phyloP scores from a whole-genome alignment of 30 jellyfish, hydroid and myxozoan genomes.

The Haliclystus octoradiatus region DNA sequence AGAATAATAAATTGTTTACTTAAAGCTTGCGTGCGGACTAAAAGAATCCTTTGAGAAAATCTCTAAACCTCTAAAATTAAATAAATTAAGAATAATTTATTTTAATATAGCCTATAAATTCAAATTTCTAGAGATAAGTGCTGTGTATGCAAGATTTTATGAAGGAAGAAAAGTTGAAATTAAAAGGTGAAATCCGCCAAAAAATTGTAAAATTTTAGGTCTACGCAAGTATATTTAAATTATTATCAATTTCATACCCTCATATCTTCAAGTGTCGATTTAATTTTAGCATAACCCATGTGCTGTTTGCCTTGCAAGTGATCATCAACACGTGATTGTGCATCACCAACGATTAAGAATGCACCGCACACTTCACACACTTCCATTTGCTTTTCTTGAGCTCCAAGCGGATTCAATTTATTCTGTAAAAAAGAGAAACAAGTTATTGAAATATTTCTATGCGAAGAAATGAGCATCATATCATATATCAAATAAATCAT shows the following conservation, averaged over 20 bases:
- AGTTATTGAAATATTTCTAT: neutral
- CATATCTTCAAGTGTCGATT: conserved; percentile 81
- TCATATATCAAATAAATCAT: no score
- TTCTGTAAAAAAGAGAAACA: conserved; percentile 7
- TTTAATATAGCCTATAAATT: neutral
- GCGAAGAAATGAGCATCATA: conserved; percentile 1
- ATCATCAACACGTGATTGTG: conserved; percentile 96
- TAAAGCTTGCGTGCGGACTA: no score
- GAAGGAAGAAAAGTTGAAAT: no score
- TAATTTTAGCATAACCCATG: conserved; percentile 91
- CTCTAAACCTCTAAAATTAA: no score
- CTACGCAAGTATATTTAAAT: neutral
- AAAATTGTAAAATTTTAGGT: no score
- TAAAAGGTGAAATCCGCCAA: no score
- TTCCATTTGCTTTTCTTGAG: conserved; percentile 98
- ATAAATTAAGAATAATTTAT: neutral
- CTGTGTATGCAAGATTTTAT: no score
- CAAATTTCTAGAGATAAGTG: neutral
- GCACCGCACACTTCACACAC: conserved; percentile 99
- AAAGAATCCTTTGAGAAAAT: no score
- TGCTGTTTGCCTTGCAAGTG: conserved; percentile 98
- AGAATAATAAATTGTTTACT: no score
- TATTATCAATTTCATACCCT: conserved; percentile 30
- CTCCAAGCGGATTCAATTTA: conserved; percentile 63
- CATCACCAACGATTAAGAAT: conserved; percentile 89